Conservation (phyloP, 2,888 invertebrate genomes). For the Rhopalosiphum nymphaeae region DNA sequence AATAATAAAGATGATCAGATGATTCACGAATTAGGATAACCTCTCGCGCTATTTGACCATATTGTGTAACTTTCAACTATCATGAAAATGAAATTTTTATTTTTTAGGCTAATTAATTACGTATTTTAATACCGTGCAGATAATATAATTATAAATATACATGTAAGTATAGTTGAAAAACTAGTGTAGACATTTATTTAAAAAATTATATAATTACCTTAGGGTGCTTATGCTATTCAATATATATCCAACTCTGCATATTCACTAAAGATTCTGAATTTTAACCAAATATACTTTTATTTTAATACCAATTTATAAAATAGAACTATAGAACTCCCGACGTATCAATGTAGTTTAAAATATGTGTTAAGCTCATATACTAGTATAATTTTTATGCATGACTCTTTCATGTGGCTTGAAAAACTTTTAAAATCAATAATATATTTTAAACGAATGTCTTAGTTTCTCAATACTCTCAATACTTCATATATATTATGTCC, state of each 20-base stretch:
- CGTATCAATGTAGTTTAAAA: background rate
- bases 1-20: background rate
- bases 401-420: background rate
- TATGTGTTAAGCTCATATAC: background rate
- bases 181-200: background rate
- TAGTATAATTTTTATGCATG: background rate
- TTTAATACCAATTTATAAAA: background rate
- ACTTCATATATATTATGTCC: too few relatives aligned
- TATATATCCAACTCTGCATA: background rate
- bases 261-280: background rate
- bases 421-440: too few relatives aligned
- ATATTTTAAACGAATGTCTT: too few relatives aligned
- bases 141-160: background rate
- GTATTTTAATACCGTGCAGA: background rate
- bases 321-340: background rate
- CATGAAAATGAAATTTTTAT: background rate
- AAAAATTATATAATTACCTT: background rate
- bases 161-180: background rate
- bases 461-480: too few relatives aligned
- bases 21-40: background rate
- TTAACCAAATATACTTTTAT: background rate
- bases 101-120: background rate
- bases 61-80: slow-evolving; percentile 31
- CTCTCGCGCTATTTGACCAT: background rate
- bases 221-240: background rate